A percentile compares a stretch with the other conserved stretches of the same genome.
These are phyloP conservation scores for Plodia interpunctella DNA, from an alignment of 1,140 invertebrate genomes.

Conservation along the genomic window DNA sequence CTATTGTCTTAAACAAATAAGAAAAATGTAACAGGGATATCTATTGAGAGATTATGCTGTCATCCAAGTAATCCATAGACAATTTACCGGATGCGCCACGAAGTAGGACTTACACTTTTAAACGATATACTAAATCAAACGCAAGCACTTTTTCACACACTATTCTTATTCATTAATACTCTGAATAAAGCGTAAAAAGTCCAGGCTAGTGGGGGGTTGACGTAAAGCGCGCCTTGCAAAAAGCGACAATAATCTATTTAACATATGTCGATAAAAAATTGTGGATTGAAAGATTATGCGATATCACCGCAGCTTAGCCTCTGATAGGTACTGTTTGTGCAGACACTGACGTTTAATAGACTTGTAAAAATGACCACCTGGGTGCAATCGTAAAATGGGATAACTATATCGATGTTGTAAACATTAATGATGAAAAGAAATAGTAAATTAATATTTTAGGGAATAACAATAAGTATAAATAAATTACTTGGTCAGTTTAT, in stretches of 20 bases:
- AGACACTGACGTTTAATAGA: not conserved
- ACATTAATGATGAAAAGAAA: not conserved
- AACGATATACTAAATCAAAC: constrained; percentile 43
- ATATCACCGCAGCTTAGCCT: not conserved
- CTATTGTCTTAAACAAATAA: no score
- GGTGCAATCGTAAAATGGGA: no score
- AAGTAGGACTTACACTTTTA: not conserved
- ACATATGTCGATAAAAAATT: constrained; percentile 37
- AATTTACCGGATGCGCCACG: not conserved
- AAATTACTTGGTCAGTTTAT: no score
- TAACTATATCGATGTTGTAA: no score
- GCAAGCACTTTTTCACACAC: constrained; percentile 41
- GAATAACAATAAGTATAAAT: no score
- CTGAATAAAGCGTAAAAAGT: constrained; percentile 63
- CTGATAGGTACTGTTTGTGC: not conserved
- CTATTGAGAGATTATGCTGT: no score
- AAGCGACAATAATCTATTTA: constrained; percentile 46
- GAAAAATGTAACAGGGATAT: no score
- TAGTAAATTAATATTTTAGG: not conserved
- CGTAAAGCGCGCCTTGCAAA: constrained; percentile 53
- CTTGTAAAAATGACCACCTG: not conserved
- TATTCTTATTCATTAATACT: constrained; percentile 68
- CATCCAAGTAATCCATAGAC: not conserved
- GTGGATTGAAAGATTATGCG: constrained; percentile 17
- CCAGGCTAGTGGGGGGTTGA: constrained; percentile 53